Base-by-base conservation (phyloP, 2,888 invertebrate species). In the Cryptosula pallasiana region DNA sequence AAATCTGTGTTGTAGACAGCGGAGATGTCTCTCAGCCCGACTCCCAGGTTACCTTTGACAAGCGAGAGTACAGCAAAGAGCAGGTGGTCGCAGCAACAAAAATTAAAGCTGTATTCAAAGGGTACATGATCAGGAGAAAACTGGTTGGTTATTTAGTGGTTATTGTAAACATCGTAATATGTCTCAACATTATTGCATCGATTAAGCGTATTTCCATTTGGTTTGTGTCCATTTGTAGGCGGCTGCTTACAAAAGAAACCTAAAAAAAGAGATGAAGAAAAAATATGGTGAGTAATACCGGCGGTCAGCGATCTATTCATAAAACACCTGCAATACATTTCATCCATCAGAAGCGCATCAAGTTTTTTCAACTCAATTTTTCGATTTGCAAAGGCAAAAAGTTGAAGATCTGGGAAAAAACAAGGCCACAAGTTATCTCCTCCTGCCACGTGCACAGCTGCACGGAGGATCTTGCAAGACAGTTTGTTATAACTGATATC, bases 391-490 rank as follows among this genome's bases (percentile, higher is more conserved):
- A 13, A 45, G 45, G 45, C 9, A 9, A 20, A 20, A 55, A 55
- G 55, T n/a, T 45, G 45, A 63, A 63, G 63, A 63, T 70, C 2
- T 70, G 70, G 70, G 70, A 70, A 29, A 70, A 70, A 23, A 35
- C 70, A 2, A 70, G 36, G 9, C 70, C 34, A 9, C 35, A 70
- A 5, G 29, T 70, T 13, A 70, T 54, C 1, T 54, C 36, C 35
- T 29, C 55, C 2, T 70, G 70, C 29, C 70, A 70, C 45, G 36
- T 23, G 23, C 70, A 70, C 45, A 70, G 70, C 32, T 70, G 70
- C 32, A 54, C 55, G 5, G 70, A 70, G 16, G 29, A 29, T 29
- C 70, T 70, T 5, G 23, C 70, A 3, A 23, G 55, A 3, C 36
- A 54, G 70, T 70, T 70, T 54, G 45, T 54, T 9, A 70, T 70